A percentile compares a stretch with the other conserved stretches of the same genome.
These are phyloP conservation scores for Phalacrocorax pelagicus DNA, from an alignment of 2,113 vertebrate genomes.

Conservation along the genomic window DNA sequence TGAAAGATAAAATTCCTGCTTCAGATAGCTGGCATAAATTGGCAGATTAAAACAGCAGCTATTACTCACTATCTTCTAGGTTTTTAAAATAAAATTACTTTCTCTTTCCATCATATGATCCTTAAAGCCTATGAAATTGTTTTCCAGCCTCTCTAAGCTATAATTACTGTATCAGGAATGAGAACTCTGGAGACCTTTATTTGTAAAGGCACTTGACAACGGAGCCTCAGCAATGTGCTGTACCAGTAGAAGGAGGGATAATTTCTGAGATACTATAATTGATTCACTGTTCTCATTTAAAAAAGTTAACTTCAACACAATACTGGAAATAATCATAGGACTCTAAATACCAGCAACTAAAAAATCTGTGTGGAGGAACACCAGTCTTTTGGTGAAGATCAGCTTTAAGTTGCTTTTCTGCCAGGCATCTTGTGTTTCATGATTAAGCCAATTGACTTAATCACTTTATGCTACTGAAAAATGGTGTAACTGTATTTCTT, in stretches of 20 bases:
- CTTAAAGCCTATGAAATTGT: neutral
- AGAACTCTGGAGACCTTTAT: neutral
- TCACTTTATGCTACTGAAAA: neutral
- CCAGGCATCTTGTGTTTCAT: neutral
- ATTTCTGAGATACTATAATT: neutral
- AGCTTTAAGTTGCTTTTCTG: neutral
- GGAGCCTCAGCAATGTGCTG: neutral
- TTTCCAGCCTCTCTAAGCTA: neutral
- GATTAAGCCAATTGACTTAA: neutral
- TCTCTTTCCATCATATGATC: neutral
- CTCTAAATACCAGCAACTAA: neutral
- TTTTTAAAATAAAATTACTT: neutral
- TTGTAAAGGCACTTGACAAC: neutral
- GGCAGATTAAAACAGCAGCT: neutral
- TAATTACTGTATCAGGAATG: neutral
- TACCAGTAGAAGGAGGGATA: neutral
- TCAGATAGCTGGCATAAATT: neutral
- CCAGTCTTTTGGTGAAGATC: neutral
- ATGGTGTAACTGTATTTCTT: neutral
- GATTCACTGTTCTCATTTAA: neutral
- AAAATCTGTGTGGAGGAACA: neutral
- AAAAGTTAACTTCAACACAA: neutral
- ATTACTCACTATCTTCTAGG: neutral
- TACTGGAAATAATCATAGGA: neutral
- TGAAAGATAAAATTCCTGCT: neutral